These are phyloP conservation scores for Chymomyza amoena DNA, from an alignment of 2,888 invertebrate genomes.

Conservation along the genomic window DNA sequence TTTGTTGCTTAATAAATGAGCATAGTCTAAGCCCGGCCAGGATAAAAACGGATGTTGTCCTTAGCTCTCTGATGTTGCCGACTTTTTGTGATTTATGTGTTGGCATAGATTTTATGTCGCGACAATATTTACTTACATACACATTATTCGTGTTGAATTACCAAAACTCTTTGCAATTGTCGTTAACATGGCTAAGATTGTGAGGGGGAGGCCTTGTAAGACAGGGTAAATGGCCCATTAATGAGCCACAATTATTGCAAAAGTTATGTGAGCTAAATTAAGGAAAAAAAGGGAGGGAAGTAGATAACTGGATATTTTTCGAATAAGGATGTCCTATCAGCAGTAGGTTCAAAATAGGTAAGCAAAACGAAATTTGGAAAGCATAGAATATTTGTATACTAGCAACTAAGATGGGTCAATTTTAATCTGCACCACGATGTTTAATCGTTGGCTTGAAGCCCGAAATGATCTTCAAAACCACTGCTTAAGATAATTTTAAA, in stretches of 20 bases:
- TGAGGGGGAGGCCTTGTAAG: no score
- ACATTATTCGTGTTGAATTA: neutral
- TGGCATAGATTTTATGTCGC: conserved; percentile 43
- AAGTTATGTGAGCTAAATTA: neutral
- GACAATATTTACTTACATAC: neutral
- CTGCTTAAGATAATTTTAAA: no score
- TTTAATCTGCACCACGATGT: no score
- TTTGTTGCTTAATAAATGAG: conserved; percentile 50
- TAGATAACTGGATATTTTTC: no score
- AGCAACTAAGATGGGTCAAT: no score
- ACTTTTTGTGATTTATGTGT: conserved; percentile 44
- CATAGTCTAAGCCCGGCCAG: conserved; percentile 41
- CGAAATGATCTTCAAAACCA: no score
- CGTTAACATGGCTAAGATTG: neutral
- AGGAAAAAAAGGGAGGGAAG: neutral
- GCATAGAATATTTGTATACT: no score
- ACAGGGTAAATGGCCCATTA: neutral
- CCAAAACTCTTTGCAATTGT: neutral
- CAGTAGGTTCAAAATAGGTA: no score
- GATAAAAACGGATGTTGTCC: conserved; percentile 36
- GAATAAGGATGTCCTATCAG: no score
- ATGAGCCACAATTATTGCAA: neutral
- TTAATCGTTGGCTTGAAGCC: no score
- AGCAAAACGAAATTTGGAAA: no score
- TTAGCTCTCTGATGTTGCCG: conserved; percentile 20